Evolutionary conservation across 2,113 vertebrate species (phyloP).

Genomic region (Oncorhynchus nerka): DNA sequence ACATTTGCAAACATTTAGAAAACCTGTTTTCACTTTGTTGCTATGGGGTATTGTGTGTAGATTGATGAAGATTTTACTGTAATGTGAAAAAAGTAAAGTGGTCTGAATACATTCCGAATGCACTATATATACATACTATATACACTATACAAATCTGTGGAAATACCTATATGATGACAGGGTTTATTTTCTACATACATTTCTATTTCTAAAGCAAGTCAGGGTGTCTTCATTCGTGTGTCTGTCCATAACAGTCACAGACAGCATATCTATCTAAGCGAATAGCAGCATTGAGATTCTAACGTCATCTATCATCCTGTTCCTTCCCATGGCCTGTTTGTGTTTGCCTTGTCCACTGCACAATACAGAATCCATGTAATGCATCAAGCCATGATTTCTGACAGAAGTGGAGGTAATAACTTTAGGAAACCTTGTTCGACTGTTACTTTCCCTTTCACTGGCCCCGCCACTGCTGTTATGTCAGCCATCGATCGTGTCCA

Average conservation of each 20-base stretch:
- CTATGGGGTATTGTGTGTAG: no score
- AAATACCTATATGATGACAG: background rate
- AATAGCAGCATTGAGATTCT: slow-evolving; percentile 55
- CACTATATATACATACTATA: no score
- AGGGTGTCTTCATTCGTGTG: background rate
- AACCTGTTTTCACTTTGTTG: no score
- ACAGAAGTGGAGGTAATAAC: slow-evolving; percentile 82
- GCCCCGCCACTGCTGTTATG: slow-evolving; percentile 67
- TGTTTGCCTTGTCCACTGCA: slow-evolving; percentile 52
- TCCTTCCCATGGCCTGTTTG: slow-evolving; percentile 54
- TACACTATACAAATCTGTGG: background rate
- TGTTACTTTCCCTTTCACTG: slow-evolving; percentile 72
- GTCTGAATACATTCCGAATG: no score
- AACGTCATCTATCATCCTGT: slow-evolving; percentile 69
- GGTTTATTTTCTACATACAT: background rate
- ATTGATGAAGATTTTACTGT: no score
- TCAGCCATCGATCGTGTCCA: slow-evolving; percentile 89
- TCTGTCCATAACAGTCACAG: background rate
- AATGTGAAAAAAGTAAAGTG: no score
- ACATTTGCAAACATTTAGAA: no score
- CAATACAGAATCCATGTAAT: slow-evolving; percentile 70
- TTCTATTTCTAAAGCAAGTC: background rate
- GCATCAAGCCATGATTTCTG: slow-evolving; percentile 83
- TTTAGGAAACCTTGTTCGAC: slow-evolving; percentile 68
- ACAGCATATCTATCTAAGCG: slow-evolving; percentile 24